Percentiles rank a stretch among this genome's conserved stretches.
phyloP scores from a whole-genome alignment of 2,113 vertebrate genomes.

The Sinosuthora webbiana region DNA sequence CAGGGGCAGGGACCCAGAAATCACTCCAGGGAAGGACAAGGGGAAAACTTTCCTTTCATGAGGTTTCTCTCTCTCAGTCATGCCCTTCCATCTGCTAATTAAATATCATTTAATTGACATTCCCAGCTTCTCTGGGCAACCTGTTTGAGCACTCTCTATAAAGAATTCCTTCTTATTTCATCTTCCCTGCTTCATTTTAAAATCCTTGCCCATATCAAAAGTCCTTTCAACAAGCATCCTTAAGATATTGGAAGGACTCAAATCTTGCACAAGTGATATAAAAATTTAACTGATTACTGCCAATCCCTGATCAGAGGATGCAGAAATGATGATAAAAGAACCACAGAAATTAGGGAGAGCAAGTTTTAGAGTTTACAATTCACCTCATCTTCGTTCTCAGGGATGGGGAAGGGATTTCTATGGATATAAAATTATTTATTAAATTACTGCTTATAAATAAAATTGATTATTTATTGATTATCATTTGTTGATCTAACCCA shows the following conservation, averaged over 20 bases:
- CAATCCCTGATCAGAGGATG: rapidly evolving
- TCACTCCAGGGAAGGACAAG: not conserved
- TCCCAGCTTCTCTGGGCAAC: not conserved
- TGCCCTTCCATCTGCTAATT: not conserved
- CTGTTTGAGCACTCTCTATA: not conserved
- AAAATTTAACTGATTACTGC: not conserved
- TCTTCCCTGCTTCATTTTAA: not conserved
- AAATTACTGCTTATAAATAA: no score
- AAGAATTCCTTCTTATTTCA: not conserved
- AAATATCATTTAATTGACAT: not conserved
- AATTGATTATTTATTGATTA: no score
- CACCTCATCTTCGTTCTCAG: not conserved
- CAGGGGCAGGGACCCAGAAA: not conserved
- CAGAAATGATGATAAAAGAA: not conserved
- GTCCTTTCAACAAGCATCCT: not conserved
- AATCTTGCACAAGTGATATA: not conserved
- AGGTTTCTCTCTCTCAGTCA: not conserved
- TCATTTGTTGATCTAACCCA: not conserved
- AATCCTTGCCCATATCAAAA: not conserved
- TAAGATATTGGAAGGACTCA: not conserved
- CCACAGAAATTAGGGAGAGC: not conserved
- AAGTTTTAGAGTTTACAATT: not conserved
- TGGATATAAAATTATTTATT: not conserved
- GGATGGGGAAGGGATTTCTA: not conserved
- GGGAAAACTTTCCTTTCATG: not conserved